Evolutionary conservation across 2,888 invertebrate genomes (phyloP), one percentile per base, ranked within the genome.

Genomic region (Epiperipatus broadwayi): DNA sequence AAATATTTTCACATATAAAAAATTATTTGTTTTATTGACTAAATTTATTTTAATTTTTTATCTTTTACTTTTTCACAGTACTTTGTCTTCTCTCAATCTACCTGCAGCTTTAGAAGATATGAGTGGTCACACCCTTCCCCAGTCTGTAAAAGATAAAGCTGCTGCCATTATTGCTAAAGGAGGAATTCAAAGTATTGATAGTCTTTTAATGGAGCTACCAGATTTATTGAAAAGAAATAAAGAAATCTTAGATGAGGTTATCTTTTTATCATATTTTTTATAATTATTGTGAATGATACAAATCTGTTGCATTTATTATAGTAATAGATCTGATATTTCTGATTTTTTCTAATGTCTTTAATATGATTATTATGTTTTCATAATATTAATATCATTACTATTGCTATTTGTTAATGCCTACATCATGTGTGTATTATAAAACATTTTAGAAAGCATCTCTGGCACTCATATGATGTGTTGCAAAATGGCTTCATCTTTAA

Each of bases 91-190:
- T 43, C 66, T 95, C 47, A 93, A 87, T 66, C 70, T 97, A 52
- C 95, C 97, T 5, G 95, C 93, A n/a, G 85, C 91, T 37, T 70
- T 95, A 40, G 95, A 97, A 64, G 75, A 74, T 48, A 69, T 71
- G 5, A 70, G 70, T 48, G 70, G 72, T 28, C 71, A 72, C 35
- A 71, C 69, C 21, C 67, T 95, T 49, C 95, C 97, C 1, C 83
- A 76, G 38, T 87, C 89, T 10, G 66, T 97, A 44, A 64, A 76
- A 40, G 80, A 79, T 48, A 91, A 91, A 61, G 78, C 87, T 1
- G 69, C 69, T 34, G 70, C 72, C 47, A 72, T 93, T 31, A 70
- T 72, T 44, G 68, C 68, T 21, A 68, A 72, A 40, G 89, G 89
- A 30, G 91, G 93, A 1, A 65, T 79, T 42, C 59, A 67, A 29